Evolutionary conservation across 1,140 invertebrate species (phyloP), one percentile per base, ranked within the genome.

Genomic region (Cherax quadricarinatus): DNA sequence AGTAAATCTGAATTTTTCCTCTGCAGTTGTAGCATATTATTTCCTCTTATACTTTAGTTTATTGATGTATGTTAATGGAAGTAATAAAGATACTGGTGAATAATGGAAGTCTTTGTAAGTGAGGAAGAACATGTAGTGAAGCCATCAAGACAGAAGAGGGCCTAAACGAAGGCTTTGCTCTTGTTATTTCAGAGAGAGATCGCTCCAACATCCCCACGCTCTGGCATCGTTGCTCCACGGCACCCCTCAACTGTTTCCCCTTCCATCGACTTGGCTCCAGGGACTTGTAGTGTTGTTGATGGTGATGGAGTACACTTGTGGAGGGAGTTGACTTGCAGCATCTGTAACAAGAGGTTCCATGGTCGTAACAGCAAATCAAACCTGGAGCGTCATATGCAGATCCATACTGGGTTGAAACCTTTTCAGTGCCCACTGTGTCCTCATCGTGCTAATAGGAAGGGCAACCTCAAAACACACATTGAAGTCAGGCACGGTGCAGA

Each of bases 361-460:
- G 93, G 93, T 66, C 93, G 93, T 51, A 93, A 93, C 78, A 93
- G 93, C 73, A 92, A 93, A 73, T 89, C 94, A 14, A 94, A 94
- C 88, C 88, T 95, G 48, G 94, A 94, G 21, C 92, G 92, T 3
- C 94, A 95, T 84, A 84, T 93, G 84, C 88, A 94, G 48, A 94
- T 92, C 51, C 94, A 95, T 83, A 94, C 91, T 24, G 94, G 94
- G 16, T 83, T 92, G 21, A 94, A 94, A 80, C 93, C 92, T 41
- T 94, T 93, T 89, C 82, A 88, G 88, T 96, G 96, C 94, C 96
- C 96, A 24, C 82, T 94, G 18, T 96, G 96, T 94, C 88, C 93
- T 4, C 91, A 93, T 82, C 90, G 91, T 51, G 90, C 93, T 12
- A 93, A 89, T 70, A 85, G 89, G 82, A 93, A 93, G 87, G 86